Evolutionary conservation across 2,113 vertebrate species (phyloP).

Genomic region (Gambusia holbrooki): DNA sequence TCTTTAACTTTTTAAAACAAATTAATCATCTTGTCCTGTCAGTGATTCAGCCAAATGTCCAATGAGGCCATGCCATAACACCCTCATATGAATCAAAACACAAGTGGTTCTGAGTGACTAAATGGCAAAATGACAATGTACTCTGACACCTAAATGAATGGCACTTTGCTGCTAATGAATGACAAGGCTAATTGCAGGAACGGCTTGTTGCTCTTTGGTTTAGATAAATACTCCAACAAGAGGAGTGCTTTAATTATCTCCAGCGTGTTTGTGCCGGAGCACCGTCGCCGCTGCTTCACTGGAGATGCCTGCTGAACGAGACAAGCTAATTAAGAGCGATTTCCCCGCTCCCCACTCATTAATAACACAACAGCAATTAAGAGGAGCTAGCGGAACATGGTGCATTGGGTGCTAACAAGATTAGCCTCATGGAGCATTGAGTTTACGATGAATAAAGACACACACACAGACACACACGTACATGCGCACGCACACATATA

Average conservation of each 20-base stretch:
- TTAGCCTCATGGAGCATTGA: conserved; percentile 81
- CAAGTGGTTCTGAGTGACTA: conserved; percentile 30
- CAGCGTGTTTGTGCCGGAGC: conserved; percentile 88
- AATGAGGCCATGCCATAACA: conserved; percentile 15
- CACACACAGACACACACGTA: conserved; percentile 12
- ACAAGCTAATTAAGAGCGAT: conserved; percentile 98
- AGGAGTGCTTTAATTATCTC: conserved; percentile 97
- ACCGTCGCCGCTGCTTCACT: conserved; percentile 55
- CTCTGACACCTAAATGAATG: conserved; percentile 67
- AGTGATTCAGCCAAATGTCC: neutral
- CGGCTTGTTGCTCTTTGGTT: conserved; percentile 84
- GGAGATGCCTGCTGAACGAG: conserved; percentile 88
- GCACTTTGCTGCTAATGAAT: conserved; percentile 74
- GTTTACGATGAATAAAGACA: conserved; percentile 61
- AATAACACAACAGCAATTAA: conserved; percentile 99
- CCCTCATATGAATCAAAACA: conserved; percentile 23
- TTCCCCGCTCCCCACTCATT: conserved; percentile 94
- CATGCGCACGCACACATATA: conserved; percentile 4
- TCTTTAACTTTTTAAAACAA: neutral
- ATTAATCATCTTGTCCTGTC: conserved; percentile 4
- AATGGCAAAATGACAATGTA: conserved; percentile 63
- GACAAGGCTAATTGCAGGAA: conserved; percentile 83
- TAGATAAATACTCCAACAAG: conserved; percentile 95
- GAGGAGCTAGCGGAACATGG: conserved; percentile 89
- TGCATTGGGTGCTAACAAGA: conserved; percentile 85